A percentile compares a stretch with the other conserved stretches of the same genome.
These are phyloP conservation scores for Montipora capricornis DNA, from an alignment of 64 coral and sea anemone species.

Conservation along the genomic window DNA sequence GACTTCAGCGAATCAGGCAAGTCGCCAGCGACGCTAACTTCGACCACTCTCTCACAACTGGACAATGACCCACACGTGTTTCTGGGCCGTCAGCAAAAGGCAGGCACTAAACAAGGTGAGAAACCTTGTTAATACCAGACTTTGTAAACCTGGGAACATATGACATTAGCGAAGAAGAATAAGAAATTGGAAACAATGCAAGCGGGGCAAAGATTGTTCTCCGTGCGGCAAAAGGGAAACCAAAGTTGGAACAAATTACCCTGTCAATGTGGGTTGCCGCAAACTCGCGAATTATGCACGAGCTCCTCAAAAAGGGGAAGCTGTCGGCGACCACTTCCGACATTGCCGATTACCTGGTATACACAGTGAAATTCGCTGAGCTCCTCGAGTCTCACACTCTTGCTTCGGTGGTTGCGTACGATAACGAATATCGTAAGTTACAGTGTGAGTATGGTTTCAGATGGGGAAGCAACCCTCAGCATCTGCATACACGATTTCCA, in stretches of 20 bases:
- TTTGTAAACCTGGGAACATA: neutral
- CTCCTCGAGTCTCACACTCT: neutral
- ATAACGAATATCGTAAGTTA: neutral
- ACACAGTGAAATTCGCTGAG: neutral
- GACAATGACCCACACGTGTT: conserved; percentile 2
- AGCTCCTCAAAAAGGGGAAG: neutral
- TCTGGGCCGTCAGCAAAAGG: neutral
- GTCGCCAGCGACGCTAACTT: too few species aligned
- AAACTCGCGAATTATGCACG: conserved; percentile 20
- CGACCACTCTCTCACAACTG: neutral
- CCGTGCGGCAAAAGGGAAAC: neutral
- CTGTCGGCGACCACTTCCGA: conserved; percentile 9
- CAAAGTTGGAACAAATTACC: neutral
- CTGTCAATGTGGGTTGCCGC: conserved; percentile 5
- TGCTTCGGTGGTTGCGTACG: neutral
- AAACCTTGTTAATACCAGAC: conserved; percentile 23
- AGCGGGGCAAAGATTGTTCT: conserved; percentile 4
- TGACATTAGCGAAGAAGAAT: conserved; percentile 5
- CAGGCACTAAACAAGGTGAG: neutral
- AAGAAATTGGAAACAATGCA: conserved; percentile 9
- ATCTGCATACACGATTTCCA: neutral
- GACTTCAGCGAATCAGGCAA: neutral
- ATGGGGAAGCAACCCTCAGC: neutral
- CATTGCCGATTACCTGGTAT: neutral
- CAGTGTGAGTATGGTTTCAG: neutral